Evolutionary conservation across 2,888 invertebrate species (phyloP).

Genomic region (Gonocerus acuteangulatus): DNA sequence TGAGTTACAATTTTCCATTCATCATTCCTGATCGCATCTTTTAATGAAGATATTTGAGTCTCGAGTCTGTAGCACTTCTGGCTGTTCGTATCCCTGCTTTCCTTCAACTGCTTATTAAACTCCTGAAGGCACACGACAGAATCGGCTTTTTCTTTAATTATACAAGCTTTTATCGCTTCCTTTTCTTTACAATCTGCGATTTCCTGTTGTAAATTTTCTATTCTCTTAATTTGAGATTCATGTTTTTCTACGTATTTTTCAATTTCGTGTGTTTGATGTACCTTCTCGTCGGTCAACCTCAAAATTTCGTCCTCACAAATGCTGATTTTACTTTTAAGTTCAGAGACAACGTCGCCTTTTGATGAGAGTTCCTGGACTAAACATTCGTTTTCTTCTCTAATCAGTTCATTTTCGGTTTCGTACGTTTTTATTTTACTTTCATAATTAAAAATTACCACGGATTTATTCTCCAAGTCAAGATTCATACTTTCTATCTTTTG

Average conservation of each 20-base stretch:
- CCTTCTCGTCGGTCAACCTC: not conserved
- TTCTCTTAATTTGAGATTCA: conserved; percentile 1
- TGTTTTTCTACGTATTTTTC: not conserved
- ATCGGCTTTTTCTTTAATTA: not conserved
- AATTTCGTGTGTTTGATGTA: not conserved
- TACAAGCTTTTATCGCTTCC: not conserved
- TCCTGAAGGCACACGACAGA: no score
- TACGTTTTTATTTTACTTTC: not conserved
- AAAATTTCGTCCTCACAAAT: conserved; percentile 5
- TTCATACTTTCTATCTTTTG: conserved; percentile 3
- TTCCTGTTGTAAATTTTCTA: conserved; percentile 3
- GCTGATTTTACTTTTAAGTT: not conserved
- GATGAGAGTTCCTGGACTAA: not conserved
- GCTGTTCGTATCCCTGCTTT: no score
- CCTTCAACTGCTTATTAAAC: no score
- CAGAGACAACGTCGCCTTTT: not conserved
- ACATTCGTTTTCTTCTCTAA: not conserved
- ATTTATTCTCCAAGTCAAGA: not conserved
- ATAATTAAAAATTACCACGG: not conserved
- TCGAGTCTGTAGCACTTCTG: no score
- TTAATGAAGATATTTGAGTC: no score
- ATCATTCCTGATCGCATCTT: no score
- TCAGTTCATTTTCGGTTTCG: not conserved
- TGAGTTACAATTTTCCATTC: no score
- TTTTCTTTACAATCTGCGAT: not conserved